Conservation (phyloP, 2,113 vertebrate genomes). For the Rhinopomastus cyanomelas region DNA sequence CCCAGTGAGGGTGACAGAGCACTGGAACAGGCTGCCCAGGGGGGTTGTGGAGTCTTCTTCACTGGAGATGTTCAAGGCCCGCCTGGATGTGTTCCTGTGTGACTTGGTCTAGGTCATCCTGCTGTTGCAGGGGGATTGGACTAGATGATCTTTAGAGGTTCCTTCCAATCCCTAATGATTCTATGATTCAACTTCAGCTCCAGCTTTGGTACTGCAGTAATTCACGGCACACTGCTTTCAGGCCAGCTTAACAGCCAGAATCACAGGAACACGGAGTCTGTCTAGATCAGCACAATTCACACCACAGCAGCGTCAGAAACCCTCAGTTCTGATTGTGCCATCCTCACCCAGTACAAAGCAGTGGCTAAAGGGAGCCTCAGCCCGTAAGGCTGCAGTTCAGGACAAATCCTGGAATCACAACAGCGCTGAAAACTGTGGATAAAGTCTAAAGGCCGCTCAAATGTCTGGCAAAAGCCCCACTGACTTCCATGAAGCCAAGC, state of each 20-base stretch:
- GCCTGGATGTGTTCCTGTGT: too few species aligned
- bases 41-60: too few species aligned
- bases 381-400: not conserved
- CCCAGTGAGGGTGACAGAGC: too few species aligned
- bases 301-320: not conserved
- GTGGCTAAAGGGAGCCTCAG: not conserved
- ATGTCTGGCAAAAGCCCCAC: not conserved
- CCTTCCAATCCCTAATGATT: too few species aligned
- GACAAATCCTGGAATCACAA: slow-evolving; percentile 18
- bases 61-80: too few species aligned
- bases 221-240: not conserved
- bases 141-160: too few species aligned
- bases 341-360: fast-evolving
- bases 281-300: not conserved
- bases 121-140: too few species aligned
- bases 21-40: too few species aligned
- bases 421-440: not conserved
- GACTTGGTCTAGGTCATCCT: too few species aligned
- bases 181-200: not conserved
- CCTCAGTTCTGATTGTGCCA: not conserved
- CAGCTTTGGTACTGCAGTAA: not conserved
- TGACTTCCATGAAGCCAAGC: not conserved
- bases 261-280: not conserved
- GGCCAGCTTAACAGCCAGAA: not conserved
- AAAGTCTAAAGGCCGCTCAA: not conserved